Evolutionary conservation across 2,797 vertebrate species (phyloP), one percentile per base, ranked within the genome.

Genomic region (Novumbra hubbsi): DNA sequence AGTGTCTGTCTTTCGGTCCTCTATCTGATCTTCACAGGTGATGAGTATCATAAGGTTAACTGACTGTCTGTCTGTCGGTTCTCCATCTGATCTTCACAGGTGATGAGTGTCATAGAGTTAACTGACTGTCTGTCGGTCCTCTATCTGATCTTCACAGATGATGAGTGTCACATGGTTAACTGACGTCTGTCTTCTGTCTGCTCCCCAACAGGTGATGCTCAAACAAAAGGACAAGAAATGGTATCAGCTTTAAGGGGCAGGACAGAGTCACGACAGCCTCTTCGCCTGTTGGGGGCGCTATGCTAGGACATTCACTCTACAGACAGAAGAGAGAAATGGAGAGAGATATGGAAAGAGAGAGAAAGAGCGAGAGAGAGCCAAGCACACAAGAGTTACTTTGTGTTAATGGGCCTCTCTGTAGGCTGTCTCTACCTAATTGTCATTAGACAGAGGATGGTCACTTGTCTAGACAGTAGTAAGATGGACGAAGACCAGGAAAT

Each of bases 141-240:
- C 34, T 38, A 7, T 38, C 34, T 38, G 34, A 4, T 38, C 34
- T 38, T 7, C 34, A 38, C 8, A 38, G 34, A 7, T 38, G 34
- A 38, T 38, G 4, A 38, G 4, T 38, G 34, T 38, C 5, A 6
- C 8, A 38, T 5, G 34, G 8, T 6, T 38, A 38, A 38, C 34
- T 38, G 34, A 38, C 34, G 32, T 34, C 32, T 38, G 34, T 38
- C 34, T 5, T 38, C 5, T 38, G 8, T 38, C 34, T 38, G 34
- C 60, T 16, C 60, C 28, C 79, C 87, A 34, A 2, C 87, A 99
- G 98, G 85, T 99, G 89, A 99, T 99, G 98, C 89, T 99, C 82
- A 99, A 99, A 92, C 98, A 96, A 87, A 99, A 98, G 89, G 97
- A 99, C 90, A 99, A 99, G 94, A 99, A 98, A 90, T 99, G 98